Percentiles rank a stretch among this genome's conserved stretches.
phyloP scores from a whole-genome alignment of 2,113 vertebrate species.

The Gadus chalcogrammus region DNA sequence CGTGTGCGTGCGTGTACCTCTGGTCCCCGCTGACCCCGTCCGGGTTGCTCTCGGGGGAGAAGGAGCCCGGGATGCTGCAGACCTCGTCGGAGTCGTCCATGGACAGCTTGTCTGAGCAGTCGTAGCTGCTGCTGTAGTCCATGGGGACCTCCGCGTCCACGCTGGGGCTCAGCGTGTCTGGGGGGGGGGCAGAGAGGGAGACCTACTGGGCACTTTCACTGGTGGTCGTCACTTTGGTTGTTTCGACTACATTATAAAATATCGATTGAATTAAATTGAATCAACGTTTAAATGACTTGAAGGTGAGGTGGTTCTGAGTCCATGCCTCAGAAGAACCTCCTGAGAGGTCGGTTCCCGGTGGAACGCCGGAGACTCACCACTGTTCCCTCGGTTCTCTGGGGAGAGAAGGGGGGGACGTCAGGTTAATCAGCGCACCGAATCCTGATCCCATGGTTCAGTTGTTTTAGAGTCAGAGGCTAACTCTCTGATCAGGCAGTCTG shows the following conservation, averaged over 20 bases:
- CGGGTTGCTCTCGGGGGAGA: slow-evolving; percentile 80
- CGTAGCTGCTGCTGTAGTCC: slow-evolving; percentile 81
- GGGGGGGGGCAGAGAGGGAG: background rate
- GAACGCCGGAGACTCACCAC: slow-evolving; percentile 47
- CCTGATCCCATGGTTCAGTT: background rate
- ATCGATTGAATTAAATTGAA: too few relatives aligned
- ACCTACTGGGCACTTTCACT: too few relatives aligned
- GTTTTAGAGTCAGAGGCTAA: background rate
- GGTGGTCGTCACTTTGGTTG: too few relatives aligned
- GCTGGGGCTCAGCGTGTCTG: slow-evolving; percentile 74
- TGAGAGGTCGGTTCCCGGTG: too few relatives aligned
- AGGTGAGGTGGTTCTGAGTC: too few relatives aligned
- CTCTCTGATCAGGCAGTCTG: background rate
- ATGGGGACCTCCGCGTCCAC: slow-evolving; percentile 78
- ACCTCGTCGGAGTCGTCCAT: slow-evolving; percentile 81
- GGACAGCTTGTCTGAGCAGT: slow-evolving; percentile 76
- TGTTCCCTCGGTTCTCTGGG: slow-evolving; percentile 69
- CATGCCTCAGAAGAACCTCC: too few relatives aligned
- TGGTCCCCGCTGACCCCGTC: slow-evolving; percentile 74
- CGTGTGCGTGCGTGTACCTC: slow-evolving; percentile 61
- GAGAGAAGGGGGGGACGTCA: slow-evolving; percentile 47
- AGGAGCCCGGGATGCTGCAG: slow-evolving; percentile 80
- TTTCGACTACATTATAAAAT: too few relatives aligned
- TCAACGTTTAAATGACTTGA: too few relatives aligned
- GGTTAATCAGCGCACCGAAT: slow-evolving; percentile 25